Conservation (phyloP, 2,113 vertebrate genomes). For the Phaethon lepturus region DNA sequence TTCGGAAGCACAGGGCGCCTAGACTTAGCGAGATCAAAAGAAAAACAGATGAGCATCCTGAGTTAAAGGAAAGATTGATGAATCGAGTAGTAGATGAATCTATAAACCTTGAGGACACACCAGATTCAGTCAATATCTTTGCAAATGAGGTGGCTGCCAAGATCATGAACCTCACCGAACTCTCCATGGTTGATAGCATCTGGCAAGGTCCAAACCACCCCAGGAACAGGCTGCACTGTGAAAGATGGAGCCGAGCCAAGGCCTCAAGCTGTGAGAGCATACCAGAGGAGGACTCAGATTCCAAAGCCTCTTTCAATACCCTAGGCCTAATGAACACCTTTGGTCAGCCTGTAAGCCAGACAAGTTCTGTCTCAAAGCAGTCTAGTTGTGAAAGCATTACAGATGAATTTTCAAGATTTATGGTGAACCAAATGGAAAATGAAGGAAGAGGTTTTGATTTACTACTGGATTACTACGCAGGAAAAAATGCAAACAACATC, state of each 20-base stretch:
- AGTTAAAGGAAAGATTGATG: slow-evolving; percentile 93
- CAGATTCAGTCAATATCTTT: slow-evolving; percentile 88
- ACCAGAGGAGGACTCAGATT: slow-evolving; percentile 87
- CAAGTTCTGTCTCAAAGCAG: slow-evolving; percentile 97
- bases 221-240: slow-evolving; percentile 88
- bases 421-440: slow-evolving; percentile 98
- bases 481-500: slow-evolving; percentile 93
- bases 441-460: slow-evolving; percentile 95
- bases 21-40: slow-evolving; percentile 96
- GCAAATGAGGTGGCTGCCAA: slow-evolving; percentile 92
- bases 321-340: slow-evolving; percentile 81
- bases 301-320: slow-evolving; percentile 76
- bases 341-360: slow-evolving; percentile 88
- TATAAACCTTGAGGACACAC: slow-evolving; percentile 85
- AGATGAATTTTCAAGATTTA: slow-evolving; percentile 96
- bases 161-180: slow-evolving; percentile 92
- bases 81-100: slow-evolving; percentile 96
- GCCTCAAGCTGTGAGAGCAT: slow-evolving; percentile 96
- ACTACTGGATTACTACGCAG: slow-evolving; percentile 94
- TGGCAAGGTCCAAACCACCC: slow-evolving; percentile 85
- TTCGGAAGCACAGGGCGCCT: slow-evolving; percentile 91
- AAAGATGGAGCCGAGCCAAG: slow-evolving; percentile 89
- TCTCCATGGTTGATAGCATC: slow-evolving; percentile 85
- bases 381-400: slow-evolving; percentile 98
- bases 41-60: slow-evolving; percentile 96